Evolutionary conservation across 1,140 invertebrate genomes (phyloP).

Genomic region (Drosophila erecta): DNA sequence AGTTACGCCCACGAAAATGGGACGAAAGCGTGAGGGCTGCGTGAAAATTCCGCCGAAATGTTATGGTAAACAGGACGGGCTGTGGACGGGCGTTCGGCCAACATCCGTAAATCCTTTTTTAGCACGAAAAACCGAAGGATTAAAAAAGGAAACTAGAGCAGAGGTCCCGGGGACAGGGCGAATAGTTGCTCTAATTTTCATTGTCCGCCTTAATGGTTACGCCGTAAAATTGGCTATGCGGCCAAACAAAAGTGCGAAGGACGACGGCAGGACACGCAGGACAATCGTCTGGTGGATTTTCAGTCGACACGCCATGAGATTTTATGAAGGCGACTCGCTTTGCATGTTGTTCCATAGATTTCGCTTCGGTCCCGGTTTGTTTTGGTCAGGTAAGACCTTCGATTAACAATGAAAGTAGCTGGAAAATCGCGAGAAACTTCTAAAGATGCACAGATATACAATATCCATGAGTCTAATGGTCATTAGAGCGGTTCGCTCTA

Average conservation of each 20-base stretch:
- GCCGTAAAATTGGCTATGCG: constrained; percentile 70
- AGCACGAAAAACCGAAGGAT: constrained; percentile 79
- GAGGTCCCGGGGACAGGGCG: constrained; percentile 18
- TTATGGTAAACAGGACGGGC: constrained; percentile 56
- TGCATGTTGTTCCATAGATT: constrained; percentile 20
- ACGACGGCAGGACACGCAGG: constrained; percentile 50
- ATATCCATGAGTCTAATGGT: constrained; percentile 32
- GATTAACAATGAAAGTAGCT: constrained; percentile 71
- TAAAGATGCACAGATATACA: constrained; percentile 8
- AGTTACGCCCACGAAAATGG: constrained; percentile 31
- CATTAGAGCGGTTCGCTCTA: constrained; percentile 57
- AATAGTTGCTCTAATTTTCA: constrained; percentile 81
- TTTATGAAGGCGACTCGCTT: constrained; percentile 36
- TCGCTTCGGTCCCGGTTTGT: constrained; percentile 35
- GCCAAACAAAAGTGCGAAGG: constrained; percentile 70
- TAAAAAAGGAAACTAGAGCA: constrained; percentile 82
- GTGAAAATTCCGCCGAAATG: constrained; percentile 54
- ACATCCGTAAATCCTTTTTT: constrained; percentile 81
- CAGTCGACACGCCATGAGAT: constrained; percentile 37
- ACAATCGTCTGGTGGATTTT: constrained; percentile 38
- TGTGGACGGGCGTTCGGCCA: constrained; percentile 11
- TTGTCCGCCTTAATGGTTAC: constrained; percentile 69
- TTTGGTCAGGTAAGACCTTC: constrained; percentile 58
- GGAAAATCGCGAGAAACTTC: constrained; percentile 78
- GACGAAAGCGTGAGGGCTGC: constrained; percentile 1